A percentile compares a stretch with the other conserved stretches of the same genome.
phyloP scores from a whole-genome alignment of 2,888 invertebrate species.

The Chesias legatella region DNA sequence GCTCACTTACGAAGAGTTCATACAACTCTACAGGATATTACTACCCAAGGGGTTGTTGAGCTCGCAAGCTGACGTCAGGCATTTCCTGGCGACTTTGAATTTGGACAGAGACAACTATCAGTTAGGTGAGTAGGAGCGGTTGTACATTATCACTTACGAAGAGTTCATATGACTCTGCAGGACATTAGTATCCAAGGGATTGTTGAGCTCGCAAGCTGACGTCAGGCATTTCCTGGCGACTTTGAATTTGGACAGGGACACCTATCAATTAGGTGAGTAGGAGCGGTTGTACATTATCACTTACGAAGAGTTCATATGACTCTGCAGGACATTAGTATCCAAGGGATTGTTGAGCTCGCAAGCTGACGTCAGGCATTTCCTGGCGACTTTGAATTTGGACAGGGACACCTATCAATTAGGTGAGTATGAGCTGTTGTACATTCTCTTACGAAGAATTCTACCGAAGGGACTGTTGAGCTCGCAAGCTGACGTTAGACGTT shows the following conservation, averaged over 20 bases:
- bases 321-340: constrained; percentile 94
- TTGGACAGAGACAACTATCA: constrained; percentile 95
- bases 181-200: constrained; percentile 92
- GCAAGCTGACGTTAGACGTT: constrained; percentile 91
- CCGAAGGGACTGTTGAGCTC: constrained; percentile 93
- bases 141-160: constrained; percentile 95
- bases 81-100: constrained; percentile 90
- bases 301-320: constrained; percentile 96
- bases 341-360: constrained; percentile 93
- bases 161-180: constrained; percentile 96
- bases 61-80: constrained; percentile 91
- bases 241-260: constrained; percentile 91
- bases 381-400: constrained; percentile 91
- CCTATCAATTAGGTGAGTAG: constrained; percentile 92
- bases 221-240: constrained; percentile 91
- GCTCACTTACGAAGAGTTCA: constrained; percentile 95
- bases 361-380: constrained; percentile 91
- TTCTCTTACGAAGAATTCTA: constrained; percentile 96
- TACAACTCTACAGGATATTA: constrained; percentile 94
- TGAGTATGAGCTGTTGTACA: too few relatives aligned
- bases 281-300: too few relatives aligned
- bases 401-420: constrained; percentile 94
- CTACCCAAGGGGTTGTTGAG: constrained; percentile 92
- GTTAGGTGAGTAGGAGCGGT: constrained; percentile 85
- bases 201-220: constrained; percentile 92